These are phyloP conservation scores for Linurgus olivaceus DNA, from an alignment of 2,797 vertebrate species.

Conservation along the genomic window DNA sequence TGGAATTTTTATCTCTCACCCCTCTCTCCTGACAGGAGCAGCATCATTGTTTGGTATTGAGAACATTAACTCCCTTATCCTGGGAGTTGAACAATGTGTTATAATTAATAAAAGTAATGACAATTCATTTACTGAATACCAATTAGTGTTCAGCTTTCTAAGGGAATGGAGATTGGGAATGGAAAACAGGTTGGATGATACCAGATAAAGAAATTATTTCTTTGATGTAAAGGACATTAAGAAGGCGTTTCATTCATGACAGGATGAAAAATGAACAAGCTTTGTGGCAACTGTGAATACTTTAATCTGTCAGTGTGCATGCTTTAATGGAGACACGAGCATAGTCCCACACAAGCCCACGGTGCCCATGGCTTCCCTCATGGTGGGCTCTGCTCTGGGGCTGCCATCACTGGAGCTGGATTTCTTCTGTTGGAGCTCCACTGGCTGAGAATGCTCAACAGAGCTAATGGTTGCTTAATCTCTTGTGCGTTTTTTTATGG, in stretches of 20 bases:
- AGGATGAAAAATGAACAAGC: not conserved
- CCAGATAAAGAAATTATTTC: not conserved
- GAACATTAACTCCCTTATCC: not conserved
- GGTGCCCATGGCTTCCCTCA: accelerated
- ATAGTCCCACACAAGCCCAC: not conserved
- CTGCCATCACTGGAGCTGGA: not conserved
- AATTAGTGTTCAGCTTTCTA: not conserved
- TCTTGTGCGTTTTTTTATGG: not conserved
- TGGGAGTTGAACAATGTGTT: not conserved
- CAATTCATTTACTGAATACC: not conserved
- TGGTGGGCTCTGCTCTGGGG: not conserved
- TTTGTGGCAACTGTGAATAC: not conserved
- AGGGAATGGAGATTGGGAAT: not conserved
- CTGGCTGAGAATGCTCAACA: not conserved
- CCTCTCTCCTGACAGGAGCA: not conserved
- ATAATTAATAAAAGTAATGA: not conserved
- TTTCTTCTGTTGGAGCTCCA: not conserved
- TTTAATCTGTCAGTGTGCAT: not conserved
- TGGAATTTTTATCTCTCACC: not conserved
- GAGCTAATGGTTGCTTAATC: not conserved
- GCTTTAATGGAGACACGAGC: not conserved
- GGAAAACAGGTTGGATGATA: not conserved
- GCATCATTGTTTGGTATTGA: not conserved
- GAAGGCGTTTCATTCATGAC: not conserved
- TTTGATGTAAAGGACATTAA: not conserved